Evolutionary conservation across 35 echinoderm and acorn worm genomes (phyloP).

Genomic region (Ptychodera flava): DNA sequence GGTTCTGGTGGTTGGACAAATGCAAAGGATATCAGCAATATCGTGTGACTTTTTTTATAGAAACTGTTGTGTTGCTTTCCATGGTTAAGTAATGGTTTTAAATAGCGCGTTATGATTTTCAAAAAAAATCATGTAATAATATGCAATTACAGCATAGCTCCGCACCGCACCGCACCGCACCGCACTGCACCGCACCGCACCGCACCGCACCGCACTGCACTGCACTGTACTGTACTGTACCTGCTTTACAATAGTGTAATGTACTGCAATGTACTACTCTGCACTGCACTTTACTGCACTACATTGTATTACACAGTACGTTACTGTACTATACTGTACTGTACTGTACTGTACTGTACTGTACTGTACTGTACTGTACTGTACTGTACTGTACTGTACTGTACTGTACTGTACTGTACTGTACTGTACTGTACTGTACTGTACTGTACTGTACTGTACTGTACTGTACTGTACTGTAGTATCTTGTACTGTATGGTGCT

Average conservation of each 20-base stretch:
- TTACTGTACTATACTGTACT: constrained; percentile 35
- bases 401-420: constrained; percentile 36
- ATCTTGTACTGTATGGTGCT: constrained; percentile 18
- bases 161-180: constrained; percentile 12
- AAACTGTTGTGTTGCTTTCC: no score
- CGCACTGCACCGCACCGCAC: constrained; percentile 12
- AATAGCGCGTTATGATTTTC: no score
- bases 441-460: constrained; percentile 22
- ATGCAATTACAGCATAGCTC: no score
- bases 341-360: constrained; percentile 39
- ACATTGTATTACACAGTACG: no score
- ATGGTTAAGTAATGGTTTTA: no score
- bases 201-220: constrained; percentile 5
- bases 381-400: constrained; percentile 35
- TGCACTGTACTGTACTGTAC: constrained; percentile 18
- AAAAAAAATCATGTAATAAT: no score
- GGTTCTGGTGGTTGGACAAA: no score
- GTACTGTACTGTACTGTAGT: constrained; percentile 18
- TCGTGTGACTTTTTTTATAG: no score
- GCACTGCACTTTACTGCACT: no score
- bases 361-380: constrained; percentile 27
- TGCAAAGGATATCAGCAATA: no score
- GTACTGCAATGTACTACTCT: no score
- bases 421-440: constrained; percentile 39
- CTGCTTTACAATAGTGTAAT: no score